Percentiles rank a stretch among this genome's conserved stretches.
phyloP scores from a whole-genome alignment of 2,888 invertebrate species.

The Mesopsocus fuscifrons region DNA sequence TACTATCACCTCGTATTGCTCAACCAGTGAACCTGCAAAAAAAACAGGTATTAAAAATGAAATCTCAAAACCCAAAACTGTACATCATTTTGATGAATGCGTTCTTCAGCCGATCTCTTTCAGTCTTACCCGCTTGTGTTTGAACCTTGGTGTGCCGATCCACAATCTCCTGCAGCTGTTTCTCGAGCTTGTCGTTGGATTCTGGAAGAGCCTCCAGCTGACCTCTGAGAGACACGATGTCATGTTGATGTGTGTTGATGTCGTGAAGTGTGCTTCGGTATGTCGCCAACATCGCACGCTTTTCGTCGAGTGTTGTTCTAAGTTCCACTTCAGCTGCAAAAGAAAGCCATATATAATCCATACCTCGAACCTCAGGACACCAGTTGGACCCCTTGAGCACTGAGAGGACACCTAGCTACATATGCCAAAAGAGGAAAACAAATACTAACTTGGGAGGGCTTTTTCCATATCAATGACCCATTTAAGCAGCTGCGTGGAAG shows the following conservation, averaged over 20 bases:
- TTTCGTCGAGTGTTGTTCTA: constrained; percentile 77
- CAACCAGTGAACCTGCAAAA: constrained; percentile 40
- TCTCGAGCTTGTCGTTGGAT: constrained; percentile 49
- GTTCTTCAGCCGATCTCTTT: too few relatives aligned
- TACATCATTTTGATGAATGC: neutral
- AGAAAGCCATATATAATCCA: neutral
- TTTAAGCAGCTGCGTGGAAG: constrained; percentile 50
- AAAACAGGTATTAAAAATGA: constrained; percentile 5
- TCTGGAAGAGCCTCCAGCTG: constrained; percentile 65
- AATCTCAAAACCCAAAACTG: neutral
- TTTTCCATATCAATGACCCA: constrained; percentile 64
- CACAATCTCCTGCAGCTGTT: constrained; percentile 45
- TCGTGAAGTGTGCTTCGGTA: constrained; percentile 68
- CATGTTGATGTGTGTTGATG: constrained; percentile 66
- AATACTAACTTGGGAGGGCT: constrained; percentile 53
- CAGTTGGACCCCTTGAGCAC: too few relatives aligned
- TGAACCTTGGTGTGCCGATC: constrained; percentile 52
- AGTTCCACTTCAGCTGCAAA: constrained; percentile 44
- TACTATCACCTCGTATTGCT: constrained; percentile 71
- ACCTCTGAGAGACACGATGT: constrained; percentile 59
- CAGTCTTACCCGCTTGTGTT: constrained; percentile 39
- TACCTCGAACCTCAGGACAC: neutral
- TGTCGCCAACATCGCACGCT: constrained; percentile 66
- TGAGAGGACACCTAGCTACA: too few relatives aligned
- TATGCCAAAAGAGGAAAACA: too few relatives aligned